Conservation (phyloP, 2,797 vertebrate species). For the Parauchenoglanis ngamensis region DNA sequence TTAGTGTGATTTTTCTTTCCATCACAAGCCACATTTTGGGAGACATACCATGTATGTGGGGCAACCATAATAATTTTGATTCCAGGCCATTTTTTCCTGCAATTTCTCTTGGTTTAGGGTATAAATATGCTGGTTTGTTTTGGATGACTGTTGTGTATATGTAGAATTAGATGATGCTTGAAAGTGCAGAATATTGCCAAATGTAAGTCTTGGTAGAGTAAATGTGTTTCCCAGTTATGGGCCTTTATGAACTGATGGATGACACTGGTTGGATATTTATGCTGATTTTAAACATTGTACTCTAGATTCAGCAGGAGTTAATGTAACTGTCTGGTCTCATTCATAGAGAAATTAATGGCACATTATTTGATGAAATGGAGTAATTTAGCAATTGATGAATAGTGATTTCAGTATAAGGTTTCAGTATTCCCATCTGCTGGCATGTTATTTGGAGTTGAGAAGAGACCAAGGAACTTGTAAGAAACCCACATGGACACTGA, state of each 20-base stretch:
- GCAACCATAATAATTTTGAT: neutral
- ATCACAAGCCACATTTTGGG: constrained; percentile 1
- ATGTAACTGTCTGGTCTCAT: neutral
- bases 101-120: constrained; percentile 6
- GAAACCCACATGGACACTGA: neutral
- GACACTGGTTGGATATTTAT: neutral
- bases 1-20: constrained; percentile 10
- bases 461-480: neutral
- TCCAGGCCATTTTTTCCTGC: constrained; percentile 5
- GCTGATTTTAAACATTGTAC: neutral
- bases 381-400: neutral
- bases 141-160: neutral
- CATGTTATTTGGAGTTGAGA: too few species aligned
- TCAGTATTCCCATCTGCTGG: too few species aligned
- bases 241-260: neutral
- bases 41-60: neutral
- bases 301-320: neutral
- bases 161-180: neutral
- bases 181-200: neutral
- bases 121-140: constrained; percentile 6
- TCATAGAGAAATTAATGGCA: neutral
- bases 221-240: neutral
- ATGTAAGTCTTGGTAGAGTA: neutral
- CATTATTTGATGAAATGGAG: neutral
- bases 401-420: too few species aligned